phyloP scores from a whole-genome alignment of 2,888 invertebrate species.

The Lasioglossum villosulum region DNA sequence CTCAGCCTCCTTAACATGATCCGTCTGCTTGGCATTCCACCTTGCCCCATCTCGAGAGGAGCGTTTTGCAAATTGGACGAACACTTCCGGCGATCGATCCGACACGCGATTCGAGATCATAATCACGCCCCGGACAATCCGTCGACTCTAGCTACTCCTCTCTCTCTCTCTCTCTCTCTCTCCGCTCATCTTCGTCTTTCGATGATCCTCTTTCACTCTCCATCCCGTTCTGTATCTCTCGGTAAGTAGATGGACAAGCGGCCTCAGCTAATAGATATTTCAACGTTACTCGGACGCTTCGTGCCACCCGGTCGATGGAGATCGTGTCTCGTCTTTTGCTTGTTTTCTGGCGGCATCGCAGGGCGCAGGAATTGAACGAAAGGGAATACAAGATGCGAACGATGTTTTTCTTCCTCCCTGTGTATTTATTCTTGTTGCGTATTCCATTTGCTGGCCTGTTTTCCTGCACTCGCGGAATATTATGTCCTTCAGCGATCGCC shows the following conservation, averaged over 20 bases:
- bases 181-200: background rate
- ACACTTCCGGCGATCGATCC: constrained; percentile 55
- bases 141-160: background rate
- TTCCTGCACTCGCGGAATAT: background rate
- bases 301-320: background rate
- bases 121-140: constrained; percentile 18
- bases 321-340: background rate
- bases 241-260: background rate
- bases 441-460: constrained; percentile 29
- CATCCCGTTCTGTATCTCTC: background rate
- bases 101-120: constrained; percentile 48
- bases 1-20: constrained; percentile 73
- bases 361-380: constrained; percentile 12
- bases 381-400: constrained; percentile 44
- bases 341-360: background rate
- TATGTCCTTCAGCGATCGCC: background rate
- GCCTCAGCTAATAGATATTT: background rate
- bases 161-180: background rate
- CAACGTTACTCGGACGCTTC: background rate
- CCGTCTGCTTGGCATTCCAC: constrained; percentile 66
- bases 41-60: constrained; percentile 44
- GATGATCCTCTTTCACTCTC: background rate
- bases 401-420: background rate
- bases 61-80: constrained; percentile 58
- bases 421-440: constrained; percentile 23